Percentiles rank a stretch among this genome's conserved stretches.
Conservation (phyloP, 2,113 vertebrate species). For the Arothron firmamentum region DNA sequence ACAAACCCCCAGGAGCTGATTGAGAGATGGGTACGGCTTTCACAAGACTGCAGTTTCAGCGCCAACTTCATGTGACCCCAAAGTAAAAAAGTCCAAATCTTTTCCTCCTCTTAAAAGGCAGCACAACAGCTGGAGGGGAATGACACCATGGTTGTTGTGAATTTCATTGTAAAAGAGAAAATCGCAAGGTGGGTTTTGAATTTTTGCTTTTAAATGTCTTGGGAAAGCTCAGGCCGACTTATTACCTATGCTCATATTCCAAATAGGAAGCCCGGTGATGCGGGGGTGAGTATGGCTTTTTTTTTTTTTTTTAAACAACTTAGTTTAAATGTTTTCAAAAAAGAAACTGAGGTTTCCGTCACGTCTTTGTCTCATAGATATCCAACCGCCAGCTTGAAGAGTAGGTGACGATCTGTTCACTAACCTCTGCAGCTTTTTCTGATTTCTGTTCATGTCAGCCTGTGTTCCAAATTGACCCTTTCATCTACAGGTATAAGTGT, state of each 20-base stretch:
- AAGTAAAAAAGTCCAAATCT: not conserved
- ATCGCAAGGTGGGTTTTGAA: conserved; percentile 17
- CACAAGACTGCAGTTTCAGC: not conserved
- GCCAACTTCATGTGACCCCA: not conserved
- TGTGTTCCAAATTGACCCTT: not conserved
- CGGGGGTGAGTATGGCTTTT: conserved; percentile 31
- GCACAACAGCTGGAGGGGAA: conserved; percentile 37
- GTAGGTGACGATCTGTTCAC: too few species aligned
- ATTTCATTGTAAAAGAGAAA: conserved; percentile 29
- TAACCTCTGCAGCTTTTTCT: too few species aligned
- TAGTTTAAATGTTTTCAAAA: not conserved
- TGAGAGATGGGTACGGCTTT: conserved; percentile 60
- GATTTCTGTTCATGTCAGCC: not conserved
- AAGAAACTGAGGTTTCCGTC: not conserved
- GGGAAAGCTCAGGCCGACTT: not conserved
- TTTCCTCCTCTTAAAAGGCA: conserved; percentile 34
- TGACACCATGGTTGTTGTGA: conserved; percentile 29
- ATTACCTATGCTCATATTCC: not conserved
- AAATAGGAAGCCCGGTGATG: conserved; percentile 17
- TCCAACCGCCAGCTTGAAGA: not conserved
- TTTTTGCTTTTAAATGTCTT: not conserved
- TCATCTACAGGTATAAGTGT: conserved; percentile 54
- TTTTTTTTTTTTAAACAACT: not conserved
- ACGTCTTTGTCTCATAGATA: not conserved
- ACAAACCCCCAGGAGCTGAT: conserved; percentile 32